Conservation (phyloP, 1,140 invertebrate genomes). For the Pachyrhynchus sulphureomaculatus region DNA sequence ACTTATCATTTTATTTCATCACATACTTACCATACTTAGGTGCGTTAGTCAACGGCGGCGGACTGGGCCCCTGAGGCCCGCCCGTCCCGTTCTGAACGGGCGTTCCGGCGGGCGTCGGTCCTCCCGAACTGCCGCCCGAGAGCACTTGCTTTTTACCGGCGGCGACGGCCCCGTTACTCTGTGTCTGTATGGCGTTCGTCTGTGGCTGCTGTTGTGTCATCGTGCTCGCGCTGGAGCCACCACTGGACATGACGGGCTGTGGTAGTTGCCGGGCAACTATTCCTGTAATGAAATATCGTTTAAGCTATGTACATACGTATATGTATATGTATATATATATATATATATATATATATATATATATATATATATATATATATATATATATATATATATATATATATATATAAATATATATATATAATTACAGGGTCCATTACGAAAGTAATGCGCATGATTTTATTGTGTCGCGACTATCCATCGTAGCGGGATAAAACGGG, state of each 20-base stretch:
- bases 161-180: conserved; percentile 15
- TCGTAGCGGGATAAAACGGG: too few relatives aligned
- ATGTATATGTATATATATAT: too few relatives aligned
- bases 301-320: too few relatives aligned
- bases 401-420: too few relatives aligned
- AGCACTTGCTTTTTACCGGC: conserved; percentile 30
- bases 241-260: conserved; percentile 28
- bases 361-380: too few relatives aligned
- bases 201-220: conserved; percentile 24
- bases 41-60: conserved; percentile 39
- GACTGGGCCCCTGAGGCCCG: conserved; percentile 2
- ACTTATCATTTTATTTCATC: too few relatives aligned
- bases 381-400: too few relatives aligned
- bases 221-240: conserved; percentile 6
- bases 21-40: conserved; percentile 41
- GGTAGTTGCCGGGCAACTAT: conserved; percentile 27
- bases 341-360: too few relatives aligned
- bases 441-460: too few relatives aligned
- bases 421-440: too few relatives aligned
- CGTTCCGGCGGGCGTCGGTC: conserved; percentile 42
- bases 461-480: too few relatives aligned
- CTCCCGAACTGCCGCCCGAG: conserved; percentile 35
- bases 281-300: conserved; percentile 7
- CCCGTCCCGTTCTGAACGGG: conserved; percentile 34
- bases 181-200: conserved; percentile 8